phyloP scores from a whole-genome alignment of 1,140 invertebrate genomes.

The Halyomorpha halys region DNA sequence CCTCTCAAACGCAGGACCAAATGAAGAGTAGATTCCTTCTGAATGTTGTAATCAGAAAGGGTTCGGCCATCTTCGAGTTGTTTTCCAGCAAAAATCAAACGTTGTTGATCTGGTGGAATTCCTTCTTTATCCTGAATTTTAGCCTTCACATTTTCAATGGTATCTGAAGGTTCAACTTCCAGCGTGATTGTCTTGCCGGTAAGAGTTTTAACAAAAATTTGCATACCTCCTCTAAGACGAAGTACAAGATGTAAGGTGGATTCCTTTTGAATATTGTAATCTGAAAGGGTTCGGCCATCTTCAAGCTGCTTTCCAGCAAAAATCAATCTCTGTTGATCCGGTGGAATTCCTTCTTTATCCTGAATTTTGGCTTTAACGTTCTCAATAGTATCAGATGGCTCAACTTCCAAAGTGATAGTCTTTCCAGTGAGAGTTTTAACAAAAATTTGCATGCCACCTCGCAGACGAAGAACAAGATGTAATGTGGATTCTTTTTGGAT shows the following conservation, averaged over 20 bases:
- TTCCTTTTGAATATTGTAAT: slow-evolving; percentile 58
- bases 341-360: slow-evolving; percentile 56
- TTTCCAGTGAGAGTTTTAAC: slow-evolving; percentile 79
- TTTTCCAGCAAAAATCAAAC: slow-evolving; percentile 84
- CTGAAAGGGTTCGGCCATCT: slow-evolving; percentile 67
- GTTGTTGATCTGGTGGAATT: slow-evolving; percentile 75
- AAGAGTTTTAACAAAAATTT: slow-evolving; percentile 63
- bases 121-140: slow-evolving; percentile 36
- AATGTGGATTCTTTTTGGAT: slow-evolving; percentile 56
- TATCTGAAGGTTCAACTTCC: slow-evolving; percentile 56
- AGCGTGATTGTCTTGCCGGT: slow-evolving; percentile 64
- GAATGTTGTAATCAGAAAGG: slow-evolving; percentile 83
- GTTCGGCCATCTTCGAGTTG: slow-evolving; percentile 90
- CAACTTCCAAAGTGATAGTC: slow-evolving; percentile 71
- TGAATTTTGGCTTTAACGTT: slow-evolving; percentile 71
- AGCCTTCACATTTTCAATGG: slow-evolving; percentile 54
- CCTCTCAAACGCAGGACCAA: slow-evolving; percentile 83
- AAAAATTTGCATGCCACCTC: slow-evolving; percentile 65
- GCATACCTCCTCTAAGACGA: slow-evolving; percentile 54
- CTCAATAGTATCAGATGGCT: slow-evolving; percentile 62
- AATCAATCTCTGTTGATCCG: slow-evolving; percentile 50
- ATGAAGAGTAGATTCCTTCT: slow-evolving; percentile 87
- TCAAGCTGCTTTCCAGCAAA: slow-evolving; percentile 68
- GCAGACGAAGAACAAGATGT: slow-evolving; percentile 53
- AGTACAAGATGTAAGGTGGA: slow-evolving; percentile 55